Conservation (phyloP, 2,888 invertebrate genomes). For the Lapara coniferarum region DNA sequence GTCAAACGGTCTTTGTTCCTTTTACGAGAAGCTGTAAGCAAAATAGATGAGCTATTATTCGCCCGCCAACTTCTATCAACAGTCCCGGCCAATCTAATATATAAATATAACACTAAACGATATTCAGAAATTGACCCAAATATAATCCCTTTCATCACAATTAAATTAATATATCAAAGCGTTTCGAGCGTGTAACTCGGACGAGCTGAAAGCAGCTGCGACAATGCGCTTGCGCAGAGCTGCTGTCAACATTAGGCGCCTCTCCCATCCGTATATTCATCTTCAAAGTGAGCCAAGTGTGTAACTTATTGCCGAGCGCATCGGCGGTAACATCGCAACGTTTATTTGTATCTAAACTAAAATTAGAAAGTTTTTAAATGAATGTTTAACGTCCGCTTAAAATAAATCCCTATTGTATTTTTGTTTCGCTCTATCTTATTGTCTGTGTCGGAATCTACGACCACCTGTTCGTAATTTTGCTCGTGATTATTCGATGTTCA, state of each 20-base stretch:
- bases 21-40: too few relatives aligned
- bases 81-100: too few relatives aligned
- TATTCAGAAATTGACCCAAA: background rate
- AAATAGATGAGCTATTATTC: too few relatives aligned
- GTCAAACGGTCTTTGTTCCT: too few relatives aligned
- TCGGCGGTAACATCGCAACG: conserved; percentile 57
- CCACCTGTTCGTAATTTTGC: conserved; percentile 9
- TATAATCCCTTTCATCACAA: conserved; percentile 26
- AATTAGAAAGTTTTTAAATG: conserved; percentile 64
- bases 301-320: conserved; percentile 66
- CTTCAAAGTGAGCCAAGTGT: conserved; percentile 67
- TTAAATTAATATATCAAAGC: conserved; percentile 22
- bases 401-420: conserved; percentile 45
- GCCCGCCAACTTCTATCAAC: too few relatives aligned
- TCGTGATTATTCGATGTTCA: background rate
- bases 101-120: background rate
- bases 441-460: background rate
- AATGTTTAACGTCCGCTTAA: conserved; percentile 42
- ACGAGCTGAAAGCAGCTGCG: conserved; percentile 57
- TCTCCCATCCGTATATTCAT: conserved; percentile 70
- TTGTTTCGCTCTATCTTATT: conserved; percentile 31
- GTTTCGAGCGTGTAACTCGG: conserved; percentile 27
- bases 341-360: conserved; percentile 59
- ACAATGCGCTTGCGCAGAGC: conserved; percentile 58
- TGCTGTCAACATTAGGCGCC: conserved; percentile 62